Evolutionary conservation across 1,140 invertebrate genomes (phyloP).

Genomic region (Microvelia longipes): DNA sequence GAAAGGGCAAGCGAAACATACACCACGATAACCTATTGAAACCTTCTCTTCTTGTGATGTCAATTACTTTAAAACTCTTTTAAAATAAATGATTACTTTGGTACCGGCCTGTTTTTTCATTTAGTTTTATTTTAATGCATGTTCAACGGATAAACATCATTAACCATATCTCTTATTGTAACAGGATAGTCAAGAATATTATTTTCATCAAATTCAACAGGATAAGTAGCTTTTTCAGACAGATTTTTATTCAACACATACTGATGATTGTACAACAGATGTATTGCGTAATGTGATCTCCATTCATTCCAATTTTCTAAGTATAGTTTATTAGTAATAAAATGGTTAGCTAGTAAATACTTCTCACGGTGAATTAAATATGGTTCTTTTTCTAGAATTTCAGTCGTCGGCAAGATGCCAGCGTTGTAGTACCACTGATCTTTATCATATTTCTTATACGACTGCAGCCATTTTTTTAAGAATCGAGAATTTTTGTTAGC

Average conservation of each 20-base stretch:
- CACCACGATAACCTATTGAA: no score
- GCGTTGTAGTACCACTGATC: conserved; percentile 27
- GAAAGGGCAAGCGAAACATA: no score
- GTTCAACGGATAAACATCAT: not conserved
- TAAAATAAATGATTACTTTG: no score
- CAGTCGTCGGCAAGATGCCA: conserved; percentile 20
- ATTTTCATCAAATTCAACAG: not conserved
- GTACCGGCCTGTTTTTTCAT: no score
- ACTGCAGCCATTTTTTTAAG: conserved; percentile 24
- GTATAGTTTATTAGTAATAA: not conserved
- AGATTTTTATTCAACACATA: not conserved
- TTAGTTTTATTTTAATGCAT: no score
- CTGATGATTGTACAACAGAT: not conserved
- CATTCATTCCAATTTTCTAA: not conserved
- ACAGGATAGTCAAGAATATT: not conserved
- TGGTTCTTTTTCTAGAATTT: conserved; percentile 21
- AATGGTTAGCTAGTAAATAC: conserved; percentile 17
- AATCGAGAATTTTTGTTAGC: conserved; percentile 27
- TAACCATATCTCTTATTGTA: conserved; percentile 1
- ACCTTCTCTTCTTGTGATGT: no score
- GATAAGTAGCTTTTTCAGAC: not conserved
- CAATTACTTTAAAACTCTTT: no score
- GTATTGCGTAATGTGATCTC: not conserved
- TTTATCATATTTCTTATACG: conserved; percentile 23
- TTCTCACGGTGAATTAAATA: conserved; percentile 21